Conservation (phyloP, 2,113 vertebrate species). For the Corythaixoides concolor region DNA sequence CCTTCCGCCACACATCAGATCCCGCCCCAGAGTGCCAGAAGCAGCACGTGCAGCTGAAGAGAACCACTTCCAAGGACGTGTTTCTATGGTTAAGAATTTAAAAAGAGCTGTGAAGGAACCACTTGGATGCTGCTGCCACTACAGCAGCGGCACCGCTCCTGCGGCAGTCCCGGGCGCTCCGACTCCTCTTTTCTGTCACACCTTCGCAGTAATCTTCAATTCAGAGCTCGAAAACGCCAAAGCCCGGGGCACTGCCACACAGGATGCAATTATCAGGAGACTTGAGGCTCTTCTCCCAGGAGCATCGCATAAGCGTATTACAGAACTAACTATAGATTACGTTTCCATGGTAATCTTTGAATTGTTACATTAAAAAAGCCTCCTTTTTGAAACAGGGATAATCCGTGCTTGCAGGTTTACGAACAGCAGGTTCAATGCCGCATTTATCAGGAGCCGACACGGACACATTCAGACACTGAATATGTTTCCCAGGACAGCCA, state of each 20-base stretch:
- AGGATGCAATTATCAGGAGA: not conserved
- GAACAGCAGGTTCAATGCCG: not conserved
- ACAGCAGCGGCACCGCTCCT: not conserved
- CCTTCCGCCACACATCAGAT: rapidly evolving
- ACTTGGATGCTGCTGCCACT: not conserved
- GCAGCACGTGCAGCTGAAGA: rapidly evolving
- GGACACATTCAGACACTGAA: not conserved
- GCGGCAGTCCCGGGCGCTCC: not conserved
- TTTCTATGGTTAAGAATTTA: not conserved
- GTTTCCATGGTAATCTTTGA: slow-evolving; percentile 28
- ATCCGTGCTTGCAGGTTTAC: not conserved
- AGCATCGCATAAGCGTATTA: not conserved
- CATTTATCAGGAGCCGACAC: not conserved
- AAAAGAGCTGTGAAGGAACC: not conserved
- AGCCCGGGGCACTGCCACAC: not conserved
- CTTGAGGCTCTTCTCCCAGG: not conserved
- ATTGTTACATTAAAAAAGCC: not conserved
- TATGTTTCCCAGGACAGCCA: not conserved
- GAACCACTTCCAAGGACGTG: rapidly evolving
- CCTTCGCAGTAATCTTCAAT: not conserved
- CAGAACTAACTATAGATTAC: not conserved
- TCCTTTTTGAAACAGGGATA: not conserved
- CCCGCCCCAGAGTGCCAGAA: rapidly evolving
- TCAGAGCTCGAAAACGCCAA: rapidly evolving
- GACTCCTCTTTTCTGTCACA: not conserved